Evolutionary conservation across 2,113 vertebrate species (phyloP).

Genomic region (Chaetura pelagica): DNA sequence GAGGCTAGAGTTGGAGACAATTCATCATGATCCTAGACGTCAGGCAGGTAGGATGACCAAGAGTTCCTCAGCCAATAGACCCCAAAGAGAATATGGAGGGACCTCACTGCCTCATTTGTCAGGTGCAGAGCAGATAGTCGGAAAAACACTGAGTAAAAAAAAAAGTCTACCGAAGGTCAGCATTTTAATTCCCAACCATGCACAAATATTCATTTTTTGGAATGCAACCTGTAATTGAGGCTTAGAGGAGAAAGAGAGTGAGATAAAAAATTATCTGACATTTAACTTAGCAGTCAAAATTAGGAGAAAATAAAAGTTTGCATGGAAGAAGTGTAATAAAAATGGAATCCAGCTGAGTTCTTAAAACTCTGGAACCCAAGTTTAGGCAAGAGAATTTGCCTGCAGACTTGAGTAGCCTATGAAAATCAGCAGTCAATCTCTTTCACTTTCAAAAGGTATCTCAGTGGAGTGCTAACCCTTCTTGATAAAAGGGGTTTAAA

Average conservation of each 20-base stretch:
- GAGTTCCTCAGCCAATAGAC: constrained; percentile 83
- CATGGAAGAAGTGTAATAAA: background rate
- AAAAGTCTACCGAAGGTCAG: constrained; percentile 82
- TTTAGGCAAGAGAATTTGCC: background rate
- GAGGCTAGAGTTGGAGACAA: constrained; percentile 91
- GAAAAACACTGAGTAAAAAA: constrained; percentile 78
- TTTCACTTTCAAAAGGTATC: background rate
- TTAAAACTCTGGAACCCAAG: background rate
- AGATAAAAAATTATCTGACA: constrained; percentile 39
- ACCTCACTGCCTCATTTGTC: constrained; percentile 81
- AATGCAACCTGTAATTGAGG: constrained; percentile 67
- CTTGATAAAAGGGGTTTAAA: background rate
- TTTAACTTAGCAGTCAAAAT: constrained; percentile 47
- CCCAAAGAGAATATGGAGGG: constrained; percentile 78
- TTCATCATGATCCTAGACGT: constrained; percentile 96
- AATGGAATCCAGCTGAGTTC: background rate
- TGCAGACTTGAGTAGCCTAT: background rate
- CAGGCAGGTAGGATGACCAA: constrained; percentile 87
- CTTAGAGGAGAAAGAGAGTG: background rate
- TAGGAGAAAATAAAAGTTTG: constrained; percentile 33
- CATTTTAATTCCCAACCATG: constrained; percentile 67
- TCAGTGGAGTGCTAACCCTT: background rate
- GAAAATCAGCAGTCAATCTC: background rate
- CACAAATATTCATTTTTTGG: constrained; percentile 67
- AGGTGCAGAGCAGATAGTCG: constrained; percentile 77